A percentile compares a stretch with the other conserved stretches of the same genome.
phyloP scores from a whole-genome alignment of 2,113 vertebrate genomes.

The Phylloscopus trochiloides region DNA sequence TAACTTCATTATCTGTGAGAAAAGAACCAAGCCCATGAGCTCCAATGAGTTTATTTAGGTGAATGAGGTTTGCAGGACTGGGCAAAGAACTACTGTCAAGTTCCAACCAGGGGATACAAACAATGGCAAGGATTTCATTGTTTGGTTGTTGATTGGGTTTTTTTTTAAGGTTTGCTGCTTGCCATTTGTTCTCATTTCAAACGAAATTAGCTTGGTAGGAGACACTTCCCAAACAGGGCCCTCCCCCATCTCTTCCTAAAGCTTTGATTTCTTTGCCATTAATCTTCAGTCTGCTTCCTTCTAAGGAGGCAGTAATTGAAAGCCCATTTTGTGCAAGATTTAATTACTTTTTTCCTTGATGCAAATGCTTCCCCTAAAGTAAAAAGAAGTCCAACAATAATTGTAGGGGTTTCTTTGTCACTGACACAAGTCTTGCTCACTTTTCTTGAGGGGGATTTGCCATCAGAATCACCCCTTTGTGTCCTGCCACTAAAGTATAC shows the following conservation, averaged over 20 bases:
- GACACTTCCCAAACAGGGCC: constrained; percentile 2
- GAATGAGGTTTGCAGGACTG: neutral
- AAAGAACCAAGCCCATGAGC: neutral
- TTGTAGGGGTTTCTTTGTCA: neutral
- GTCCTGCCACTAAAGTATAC: neutral
- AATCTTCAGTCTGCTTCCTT: constrained; percentile 47
- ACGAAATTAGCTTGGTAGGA: constrained; percentile 20
- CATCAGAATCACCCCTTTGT: neutral
- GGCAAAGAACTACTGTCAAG: neutral
- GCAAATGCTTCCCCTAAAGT: constrained; percentile 10
- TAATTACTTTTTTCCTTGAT: constrained; percentile 31
- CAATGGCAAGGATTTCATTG: neutral
- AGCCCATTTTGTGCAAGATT: constrained; percentile 19
- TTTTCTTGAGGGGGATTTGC: neutral
- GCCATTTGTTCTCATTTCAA: constrained; percentile 31
- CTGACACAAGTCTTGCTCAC: neutral
- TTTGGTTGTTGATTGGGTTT: neutral
- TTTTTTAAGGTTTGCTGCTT: neutral
- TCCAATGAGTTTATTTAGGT: neutral
- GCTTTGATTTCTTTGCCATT: constrained; percentile 56
- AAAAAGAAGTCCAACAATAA: neutral
- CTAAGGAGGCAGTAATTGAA: constrained; percentile 50
- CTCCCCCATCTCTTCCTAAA: neutral
- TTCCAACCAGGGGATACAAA: neutral
- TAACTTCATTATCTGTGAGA: neutral